A percentile compares a stretch with the other conserved stretches of the same genome.
These are phyloP conservation scores for Escarpia spicata DNA, from an alignment of 2,888 invertebrate genomes.

Conservation along the genomic window DNA sequence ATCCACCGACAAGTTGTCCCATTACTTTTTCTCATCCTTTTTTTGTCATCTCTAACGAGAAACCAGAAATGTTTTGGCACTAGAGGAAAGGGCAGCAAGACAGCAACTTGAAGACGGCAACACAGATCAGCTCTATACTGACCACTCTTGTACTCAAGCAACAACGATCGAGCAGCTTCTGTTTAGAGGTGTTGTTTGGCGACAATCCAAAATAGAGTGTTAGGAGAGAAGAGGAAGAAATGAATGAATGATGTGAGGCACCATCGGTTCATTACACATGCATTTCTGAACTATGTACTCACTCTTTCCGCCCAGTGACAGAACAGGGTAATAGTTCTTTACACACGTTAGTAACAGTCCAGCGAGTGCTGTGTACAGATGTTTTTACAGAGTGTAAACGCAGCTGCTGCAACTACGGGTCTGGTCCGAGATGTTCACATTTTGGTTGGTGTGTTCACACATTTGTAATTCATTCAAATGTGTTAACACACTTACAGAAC, in stretches of 20 bases:
- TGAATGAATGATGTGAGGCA: neutral
- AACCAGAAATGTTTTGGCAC: too few species aligned
- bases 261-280: neutral
- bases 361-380: neutral
- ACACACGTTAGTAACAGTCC: neutral
- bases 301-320: neutral
- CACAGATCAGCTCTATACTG: neutral
- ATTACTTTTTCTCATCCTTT: too few species aligned
- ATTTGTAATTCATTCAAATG: neutral
- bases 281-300: neutral
- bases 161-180: too few species aligned
- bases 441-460: too few species aligned
- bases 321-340: neutral
- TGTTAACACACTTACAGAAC: neutral
- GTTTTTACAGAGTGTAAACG: too few species aligned
- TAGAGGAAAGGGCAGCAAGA: too few species aligned
- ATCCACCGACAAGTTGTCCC: too few species aligned
- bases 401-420: too few species aligned
- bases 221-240: neutral
- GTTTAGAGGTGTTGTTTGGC: neutral
- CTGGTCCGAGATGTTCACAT: too few species aligned
- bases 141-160: neutral
- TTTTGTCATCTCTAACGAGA: too few species aligned
- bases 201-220: neutral
- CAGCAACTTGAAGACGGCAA: neutral